Percentiles rank a stretch among this genome's conserved stretches.
Conservation (phyloP, 2,113 vertebrate species). For the Esox niger region DNA sequence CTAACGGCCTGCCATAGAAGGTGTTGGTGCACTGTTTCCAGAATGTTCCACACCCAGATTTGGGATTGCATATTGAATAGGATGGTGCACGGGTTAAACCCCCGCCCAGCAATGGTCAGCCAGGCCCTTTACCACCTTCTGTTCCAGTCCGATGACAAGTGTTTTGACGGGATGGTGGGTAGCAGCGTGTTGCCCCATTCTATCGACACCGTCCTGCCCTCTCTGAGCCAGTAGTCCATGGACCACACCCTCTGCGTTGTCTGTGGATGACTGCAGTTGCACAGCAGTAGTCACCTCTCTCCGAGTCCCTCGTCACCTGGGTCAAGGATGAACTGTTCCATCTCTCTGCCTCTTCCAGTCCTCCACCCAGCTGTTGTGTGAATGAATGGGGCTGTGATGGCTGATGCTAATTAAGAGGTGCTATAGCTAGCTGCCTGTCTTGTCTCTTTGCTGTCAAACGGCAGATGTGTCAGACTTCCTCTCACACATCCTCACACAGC, state of each 20-base stretch:
- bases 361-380: slow-evolving; percentile 42
- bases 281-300: slow-evolving; percentile 21
- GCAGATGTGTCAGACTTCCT: slow-evolving; percentile 46
- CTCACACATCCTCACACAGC: slow-evolving; percentile 21
- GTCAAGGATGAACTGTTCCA: slow-evolving; percentile 23
- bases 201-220: too few species aligned
- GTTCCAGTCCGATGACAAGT: neutral
- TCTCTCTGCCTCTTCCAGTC: slow-evolving; percentile 7
- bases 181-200: too few species aligned
- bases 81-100: neutral
- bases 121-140: neutral
- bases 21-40: neutral
- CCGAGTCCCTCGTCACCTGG: slow-evolving; percentile 36
- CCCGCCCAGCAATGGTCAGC: neutral
- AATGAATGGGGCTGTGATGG: slow-evolving; percentile 39
- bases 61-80: neutral
- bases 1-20: neutral
- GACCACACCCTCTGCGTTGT: neutral
- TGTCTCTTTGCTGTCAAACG: slow-evolving; percentile 23
- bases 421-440: slow-evolving; percentile 24
- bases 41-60: neutral
- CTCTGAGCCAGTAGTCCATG: too few species aligned
- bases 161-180: neutral
- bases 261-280: neutral
- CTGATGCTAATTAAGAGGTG: slow-evolving; percentile 49